Base-by-base conservation (phyloP, 2,888 invertebrate species). In the Metellina segmentata region DNA sequence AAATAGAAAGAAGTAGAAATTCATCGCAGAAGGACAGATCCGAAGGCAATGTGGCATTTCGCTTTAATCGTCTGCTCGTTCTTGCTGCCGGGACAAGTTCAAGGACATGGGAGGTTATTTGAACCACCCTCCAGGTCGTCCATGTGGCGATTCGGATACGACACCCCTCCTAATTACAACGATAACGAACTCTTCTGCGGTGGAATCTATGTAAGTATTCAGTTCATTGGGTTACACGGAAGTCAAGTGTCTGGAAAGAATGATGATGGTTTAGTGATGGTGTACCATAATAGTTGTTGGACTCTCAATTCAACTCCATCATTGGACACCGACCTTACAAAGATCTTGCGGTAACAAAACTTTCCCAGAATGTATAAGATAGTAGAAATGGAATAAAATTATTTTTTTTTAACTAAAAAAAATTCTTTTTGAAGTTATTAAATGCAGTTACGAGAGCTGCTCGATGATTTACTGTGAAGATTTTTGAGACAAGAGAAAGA, bases 151-250 rank as follows among this genome's bases (percentile, higher is more conserved):
- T 90, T 83, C 69, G 93, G 93, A 61, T 93, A 93, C 85, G 70
- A 86, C 69, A 97, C 98, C 1, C 98, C 98, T 0, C 97, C 97
- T 94, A 97, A 98, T 95, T 98, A 98, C 95, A 98, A 98, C 95
- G 98, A 98, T 95, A 97, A 98, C 95, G 98, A 98, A 94, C 96
- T 97, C 13, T 94, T 93, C 92, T 94, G 94, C 72, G 94, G 94
- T 19, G 94, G 94, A 81, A 93, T 93, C 61, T 78, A 79, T 95
- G 97, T 93, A 93, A 93, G 92, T 92, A 72, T 85, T 19, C 74
- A 11, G 20, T 13, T 9, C 9, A 71, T 13, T 48, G 11, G 71
- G 11, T 48, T 53, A 53, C 9, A 9, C 11, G 61, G 61, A 9
- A 61, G 61, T 61, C 61, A 16, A 61, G 61, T 34, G 34, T 34